A percentile compares a stretch with the other conserved stretches of the same genome.
Conservation (phyloP, 2,113 vertebrate genomes). For the Haemorhous mexicanus region DNA sequence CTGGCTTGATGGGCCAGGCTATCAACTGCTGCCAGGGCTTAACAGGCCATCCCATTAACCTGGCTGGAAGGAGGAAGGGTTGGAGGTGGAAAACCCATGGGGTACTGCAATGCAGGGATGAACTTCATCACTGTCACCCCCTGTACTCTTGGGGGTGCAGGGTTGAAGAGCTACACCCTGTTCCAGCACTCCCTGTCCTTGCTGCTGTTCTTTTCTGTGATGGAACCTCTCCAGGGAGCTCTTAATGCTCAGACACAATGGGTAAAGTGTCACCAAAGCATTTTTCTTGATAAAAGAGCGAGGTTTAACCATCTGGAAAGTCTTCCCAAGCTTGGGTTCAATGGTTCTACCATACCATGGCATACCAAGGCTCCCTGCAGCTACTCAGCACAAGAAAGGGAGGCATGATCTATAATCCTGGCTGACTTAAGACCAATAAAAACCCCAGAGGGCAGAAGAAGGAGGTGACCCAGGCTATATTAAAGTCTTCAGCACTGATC, state of each 20-base stretch:
- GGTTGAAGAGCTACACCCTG: background rate
- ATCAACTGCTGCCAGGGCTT: background rate
- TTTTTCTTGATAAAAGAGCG: background rate
- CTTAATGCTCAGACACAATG: background rate
- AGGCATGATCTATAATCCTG: background rate
- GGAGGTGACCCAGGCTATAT: background rate
- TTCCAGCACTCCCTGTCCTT: background rate
- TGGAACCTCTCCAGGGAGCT: background rate
- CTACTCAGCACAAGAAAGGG: background rate
- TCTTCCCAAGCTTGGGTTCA: background rate
- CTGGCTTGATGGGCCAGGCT: background rate
- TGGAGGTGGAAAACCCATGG: background rate
- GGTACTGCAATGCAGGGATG: background rate
- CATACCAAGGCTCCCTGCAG: background rate
- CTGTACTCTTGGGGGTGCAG: background rate
- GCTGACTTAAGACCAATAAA: background rate
- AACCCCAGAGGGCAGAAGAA: background rate
- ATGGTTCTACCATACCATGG: no score
- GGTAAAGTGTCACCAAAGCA: background rate
- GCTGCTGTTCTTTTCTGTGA: background rate
- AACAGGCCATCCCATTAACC: accelerated
- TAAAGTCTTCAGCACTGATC: background rate
- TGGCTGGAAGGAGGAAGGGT: background rate
- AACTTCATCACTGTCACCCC: background rate
- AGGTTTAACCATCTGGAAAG: background rate